Conservation (phyloP, 2,113 vertebrate genomes). For the Phrynosoma platyrhinos region DNA sequence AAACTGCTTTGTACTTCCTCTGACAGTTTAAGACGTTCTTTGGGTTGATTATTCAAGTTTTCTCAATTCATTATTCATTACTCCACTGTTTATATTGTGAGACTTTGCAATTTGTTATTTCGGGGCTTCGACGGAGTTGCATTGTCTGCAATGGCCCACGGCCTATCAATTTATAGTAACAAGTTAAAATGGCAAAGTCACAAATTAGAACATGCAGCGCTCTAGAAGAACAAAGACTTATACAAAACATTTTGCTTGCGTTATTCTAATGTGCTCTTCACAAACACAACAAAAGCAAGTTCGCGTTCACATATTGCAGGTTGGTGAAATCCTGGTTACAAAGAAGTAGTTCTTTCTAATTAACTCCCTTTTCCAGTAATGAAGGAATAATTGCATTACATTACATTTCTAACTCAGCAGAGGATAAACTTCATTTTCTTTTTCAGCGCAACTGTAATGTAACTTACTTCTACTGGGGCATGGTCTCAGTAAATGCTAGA, state of each 20-base stretch:
- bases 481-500: no score
- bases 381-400: no score
- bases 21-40: background rate
- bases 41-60: slow-evolving; percentile 11
- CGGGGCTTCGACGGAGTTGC: background rate
- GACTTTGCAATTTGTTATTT: slow-evolving; percentile 8
- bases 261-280: background rate
- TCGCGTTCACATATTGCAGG: background rate
- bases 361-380: no score
- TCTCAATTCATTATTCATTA: slow-evolving; percentile 24
- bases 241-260: background rate
- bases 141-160: background rate
- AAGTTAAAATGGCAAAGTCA: background rate
- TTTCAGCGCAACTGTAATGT: no score
- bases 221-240: background rate
- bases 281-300: background rate
- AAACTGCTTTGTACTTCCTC: background rate
- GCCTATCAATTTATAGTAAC: slow-evolving; percentile 18
- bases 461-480: no score
- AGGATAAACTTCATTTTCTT: no score
- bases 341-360: background rate
- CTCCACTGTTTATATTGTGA: slow-evolving; percentile 8
- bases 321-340: background rate
- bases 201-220: background rate
- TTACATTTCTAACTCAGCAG: no score